Base-by-base conservation (phyloP, 2,113 vertebrate genomes). In the Coregonus clupeaformis region DNA sequence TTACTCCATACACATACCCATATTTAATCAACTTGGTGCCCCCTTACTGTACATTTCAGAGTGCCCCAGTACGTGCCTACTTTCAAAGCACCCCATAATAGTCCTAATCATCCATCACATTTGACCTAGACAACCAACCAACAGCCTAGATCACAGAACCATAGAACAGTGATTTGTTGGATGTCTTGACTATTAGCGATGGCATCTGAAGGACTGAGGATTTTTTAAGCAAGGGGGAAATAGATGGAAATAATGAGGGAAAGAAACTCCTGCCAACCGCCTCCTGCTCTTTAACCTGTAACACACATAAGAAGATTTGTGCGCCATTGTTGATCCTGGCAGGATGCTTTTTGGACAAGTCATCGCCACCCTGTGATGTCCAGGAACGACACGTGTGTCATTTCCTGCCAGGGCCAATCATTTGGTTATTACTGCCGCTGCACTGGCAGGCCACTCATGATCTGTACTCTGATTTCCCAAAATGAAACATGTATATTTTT, bases 401-500 rank as follows among this genome's bases (percentile, higher is more conserved):
- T 92, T 92, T 91, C 85, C 89, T 90, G 89, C 89, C 88, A 87
- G 84, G 79, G 69, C 63, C 80, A 80, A 85, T 87, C 77, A 83
- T 77, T 86, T 76, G 65, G 74, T 89, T 89, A 88, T 89, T 89
- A 85, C 87, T 82, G 80, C 57, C 76, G 75, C 85, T 88, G 42
- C 80, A 73, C 78, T 88, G 80, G 83, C 89, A 83, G 78, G 72
- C 57, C 20, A 16, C 63, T 82, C 75, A 74, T 87, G 88, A 88
- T 85, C 89, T 83, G 82, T 83, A 45, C 83, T 80, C 27, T 27
- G 73, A 86, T 88, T 89, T 84, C 82, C 42, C 78, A 79, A 85
- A 89, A 87, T 85, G 78, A 90, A 89, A 83, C 87, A 86, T n/a
- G n/a, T 91, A 85, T 91, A 86, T 90, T 91, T 91, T 88, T 84